phyloP scores from a whole-genome alignment of 2,113 vertebrate genomes.

The Erythrocercus mccallii region DNA sequence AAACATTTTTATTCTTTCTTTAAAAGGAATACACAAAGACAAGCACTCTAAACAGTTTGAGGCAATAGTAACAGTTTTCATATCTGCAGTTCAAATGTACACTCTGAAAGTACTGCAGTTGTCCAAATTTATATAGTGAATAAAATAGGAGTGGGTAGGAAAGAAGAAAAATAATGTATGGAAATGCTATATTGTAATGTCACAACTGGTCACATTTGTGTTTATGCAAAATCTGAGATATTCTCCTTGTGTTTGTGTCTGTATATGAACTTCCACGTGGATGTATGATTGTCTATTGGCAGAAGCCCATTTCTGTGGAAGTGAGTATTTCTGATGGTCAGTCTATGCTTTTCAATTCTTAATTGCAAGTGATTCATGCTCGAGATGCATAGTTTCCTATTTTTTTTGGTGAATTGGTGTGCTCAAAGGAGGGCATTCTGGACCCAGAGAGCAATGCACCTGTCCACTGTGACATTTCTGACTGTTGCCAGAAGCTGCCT shows the following conservation, averaged over 20 bases:
- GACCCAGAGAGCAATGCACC: not conserved
- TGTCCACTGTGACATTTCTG: not conserved
- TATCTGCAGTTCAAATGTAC: constrained; percentile 15
- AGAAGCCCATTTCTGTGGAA: not conserved
- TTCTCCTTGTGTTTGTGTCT: not conserved
- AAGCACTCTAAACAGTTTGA: constrained; percentile 24
- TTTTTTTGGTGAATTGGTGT: not conserved
- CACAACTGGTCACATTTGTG: not conserved
- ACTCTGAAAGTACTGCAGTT: not conserved
- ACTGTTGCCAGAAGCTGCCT: not conserved
- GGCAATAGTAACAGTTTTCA: not conserved
- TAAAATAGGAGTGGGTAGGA: not conserved
- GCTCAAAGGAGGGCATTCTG: not conserved
- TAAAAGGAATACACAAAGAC: constrained; percentile 57
- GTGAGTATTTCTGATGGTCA: not conserved
- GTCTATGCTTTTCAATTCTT: not conserved
- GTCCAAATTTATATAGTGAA: not conserved
- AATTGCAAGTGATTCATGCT: not conserved
- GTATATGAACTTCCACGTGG: not conserved
- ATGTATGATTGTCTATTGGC: not conserved
- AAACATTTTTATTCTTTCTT: constrained; percentile 48
- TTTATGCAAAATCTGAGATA: not conserved
- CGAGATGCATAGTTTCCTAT: not conserved
- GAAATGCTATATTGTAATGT: not conserved
- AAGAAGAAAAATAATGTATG: not conserved